These are phyloP conservation scores for Pterocles orientalis DNA, from an alignment of 2,113 vertebrate species.

Conservation along the genomic window DNA sequence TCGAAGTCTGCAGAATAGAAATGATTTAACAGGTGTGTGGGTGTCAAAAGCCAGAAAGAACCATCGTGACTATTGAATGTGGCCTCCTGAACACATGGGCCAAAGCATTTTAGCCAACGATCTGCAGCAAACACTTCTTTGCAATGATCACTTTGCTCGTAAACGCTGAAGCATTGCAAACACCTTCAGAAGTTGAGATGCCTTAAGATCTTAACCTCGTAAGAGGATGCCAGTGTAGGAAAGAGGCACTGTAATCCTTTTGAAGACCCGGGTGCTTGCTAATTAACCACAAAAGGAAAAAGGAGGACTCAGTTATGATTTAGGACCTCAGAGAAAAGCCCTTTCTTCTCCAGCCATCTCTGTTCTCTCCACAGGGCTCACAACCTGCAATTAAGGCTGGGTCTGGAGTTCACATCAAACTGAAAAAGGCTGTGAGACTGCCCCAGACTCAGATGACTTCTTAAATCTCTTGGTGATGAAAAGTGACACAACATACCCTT, in stretches of 20 bases:
- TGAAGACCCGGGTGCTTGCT: background rate
- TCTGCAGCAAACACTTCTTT: background rate
- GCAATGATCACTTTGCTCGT: background rate
- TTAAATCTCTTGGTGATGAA: background rate
- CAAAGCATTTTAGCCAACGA: background rate
- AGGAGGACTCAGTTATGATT: background rate
- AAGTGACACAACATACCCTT: background rate
- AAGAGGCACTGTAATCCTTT: background rate
- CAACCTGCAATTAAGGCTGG: background rate
- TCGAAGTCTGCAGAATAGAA: background rate
- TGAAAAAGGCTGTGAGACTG: background rate
- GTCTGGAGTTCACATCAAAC: background rate
- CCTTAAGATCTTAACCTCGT: background rate
- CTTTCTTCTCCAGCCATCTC: background rate
- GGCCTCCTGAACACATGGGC: background rate
- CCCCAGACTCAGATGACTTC: background rate
- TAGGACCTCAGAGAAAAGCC: background rate
- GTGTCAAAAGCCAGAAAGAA: background rate
- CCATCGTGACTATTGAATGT: no score
- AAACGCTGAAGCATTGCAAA: background rate
- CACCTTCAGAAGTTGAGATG: background rate
- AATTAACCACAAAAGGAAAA: background rate
- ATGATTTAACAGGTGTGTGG: background rate
- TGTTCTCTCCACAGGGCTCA: background rate
- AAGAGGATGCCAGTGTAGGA: background rate